A percentile compares a stretch with the other conserved stretches of the same genome.
Evolutionary conservation across 2,113 vertebrate genomes (phyloP).

Genomic region (Hiodon tergisus): DNA sequence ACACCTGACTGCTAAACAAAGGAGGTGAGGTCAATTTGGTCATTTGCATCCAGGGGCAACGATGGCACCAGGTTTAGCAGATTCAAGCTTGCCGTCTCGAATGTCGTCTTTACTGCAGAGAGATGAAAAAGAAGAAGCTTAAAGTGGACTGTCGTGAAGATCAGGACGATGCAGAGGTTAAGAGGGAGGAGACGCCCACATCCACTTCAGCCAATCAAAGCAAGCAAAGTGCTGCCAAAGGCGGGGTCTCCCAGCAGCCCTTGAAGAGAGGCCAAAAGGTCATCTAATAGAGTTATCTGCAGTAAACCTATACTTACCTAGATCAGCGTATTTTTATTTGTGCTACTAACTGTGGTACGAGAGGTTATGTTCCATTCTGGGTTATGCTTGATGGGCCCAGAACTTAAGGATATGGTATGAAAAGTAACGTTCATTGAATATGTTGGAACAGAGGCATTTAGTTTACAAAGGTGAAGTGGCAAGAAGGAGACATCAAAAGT

Average conservation of each 20-base stretch:
- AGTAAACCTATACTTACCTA: neutral
- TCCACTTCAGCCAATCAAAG: slow-evolving; percentile 19
- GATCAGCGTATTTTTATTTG: neutral
- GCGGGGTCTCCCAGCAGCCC: slow-evolving; percentile 55
- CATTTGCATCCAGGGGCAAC: neutral
- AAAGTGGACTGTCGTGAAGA: slow-evolving; percentile 56
- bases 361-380: too few relatives aligned
- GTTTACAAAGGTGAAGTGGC: too few relatives aligned
- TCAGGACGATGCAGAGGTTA: slow-evolving; percentile 48
- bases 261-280: slow-evolving; percentile 91
- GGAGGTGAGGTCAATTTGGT: slow-evolving; percentile 65
- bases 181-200: slow-evolving; percentile 45
- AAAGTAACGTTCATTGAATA: too few relatives aligned
- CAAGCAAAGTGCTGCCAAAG: slow-evolving; percentile 51
- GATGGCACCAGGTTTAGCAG: neutral
- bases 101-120: slow-evolving; percentile 56
- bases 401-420: too few relatives aligned
- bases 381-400: too few relatives aligned
- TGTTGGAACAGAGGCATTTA: too few relatives aligned
- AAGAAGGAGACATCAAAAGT: too few relatives aligned
- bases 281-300: neutral
- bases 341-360: neutral
- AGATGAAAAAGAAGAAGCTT: slow-evolving; percentile 86
- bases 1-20: slow-evolving; percentile 87
- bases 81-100: neutral